phyloP scores from a whole-genome alignment of 30 jellyfish, hydroid and myxozoan species.

The Mastigias papua region DNA sequence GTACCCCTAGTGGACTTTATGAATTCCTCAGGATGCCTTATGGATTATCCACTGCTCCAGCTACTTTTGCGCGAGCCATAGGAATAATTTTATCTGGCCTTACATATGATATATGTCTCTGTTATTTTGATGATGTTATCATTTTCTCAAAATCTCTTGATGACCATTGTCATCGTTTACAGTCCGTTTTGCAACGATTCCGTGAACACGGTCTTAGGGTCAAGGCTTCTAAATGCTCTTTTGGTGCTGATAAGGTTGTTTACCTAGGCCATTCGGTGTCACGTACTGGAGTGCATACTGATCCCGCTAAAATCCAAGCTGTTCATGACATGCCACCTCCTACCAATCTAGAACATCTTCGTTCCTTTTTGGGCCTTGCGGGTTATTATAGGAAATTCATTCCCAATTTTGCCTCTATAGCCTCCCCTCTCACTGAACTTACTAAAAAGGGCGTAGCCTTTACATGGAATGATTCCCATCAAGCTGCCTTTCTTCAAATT shows the following conservation, averaged over 20 bases:
- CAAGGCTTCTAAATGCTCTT: neutral
- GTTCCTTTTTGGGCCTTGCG: neutral
- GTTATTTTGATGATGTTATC: neutral
- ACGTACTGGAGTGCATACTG: neutral
- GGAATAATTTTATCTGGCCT: neutral
- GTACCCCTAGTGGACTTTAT: neutral
- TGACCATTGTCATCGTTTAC: neutral
- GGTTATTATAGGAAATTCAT: neutral
- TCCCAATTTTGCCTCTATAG: neutral
- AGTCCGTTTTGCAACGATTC: neutral
- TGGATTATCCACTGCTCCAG: slow-evolving; percentile 5
- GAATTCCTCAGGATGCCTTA: neutral
- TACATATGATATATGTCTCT: neutral
- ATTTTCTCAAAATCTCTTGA: neutral
- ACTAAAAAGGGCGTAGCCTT: neutral
- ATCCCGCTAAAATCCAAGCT: neutral
- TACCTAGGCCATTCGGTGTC: neutral
- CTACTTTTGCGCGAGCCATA: neutral
- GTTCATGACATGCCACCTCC: too few species aligned
- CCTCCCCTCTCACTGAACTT: neutral
- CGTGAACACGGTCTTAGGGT: neutral
- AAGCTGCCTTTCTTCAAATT: neutral
- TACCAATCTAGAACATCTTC: too few species aligned
- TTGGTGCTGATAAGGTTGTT: neutral
- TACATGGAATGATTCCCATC: neutral